These are phyloP conservation scores for Pogonognathellus flavescens DNA, from an alignment of 1,140 invertebrate species.

Conservation along the genomic window DNA sequence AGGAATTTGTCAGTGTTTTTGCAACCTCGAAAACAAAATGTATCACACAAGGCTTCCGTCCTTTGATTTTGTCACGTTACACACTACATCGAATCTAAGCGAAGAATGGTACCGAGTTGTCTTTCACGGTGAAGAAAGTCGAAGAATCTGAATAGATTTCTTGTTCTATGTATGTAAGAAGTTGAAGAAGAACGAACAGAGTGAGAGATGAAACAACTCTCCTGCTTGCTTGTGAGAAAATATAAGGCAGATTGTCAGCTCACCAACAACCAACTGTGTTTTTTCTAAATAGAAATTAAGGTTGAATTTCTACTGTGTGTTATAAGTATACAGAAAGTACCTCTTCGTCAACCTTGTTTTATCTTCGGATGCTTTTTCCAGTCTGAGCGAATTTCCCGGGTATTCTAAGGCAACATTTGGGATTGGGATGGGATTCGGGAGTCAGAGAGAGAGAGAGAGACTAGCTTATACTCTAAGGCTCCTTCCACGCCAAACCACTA, in stretches of 20 bases:
- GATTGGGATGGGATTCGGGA: conserved; percentile 3
- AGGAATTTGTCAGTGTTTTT: too few species aligned
- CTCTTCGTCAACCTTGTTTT: neutral
- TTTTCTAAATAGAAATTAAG: neutral
- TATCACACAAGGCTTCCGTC: too few species aligned
- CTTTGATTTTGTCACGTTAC: too few species aligned
- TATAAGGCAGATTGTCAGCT: neutral
- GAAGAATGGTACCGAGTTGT: too few species aligned
- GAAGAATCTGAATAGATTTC: too few species aligned
- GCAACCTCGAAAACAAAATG: too few species aligned
- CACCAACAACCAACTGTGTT: neutral
- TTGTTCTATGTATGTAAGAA: too few species aligned
- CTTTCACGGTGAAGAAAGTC: too few species aligned
- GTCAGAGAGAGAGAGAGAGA: neutral
- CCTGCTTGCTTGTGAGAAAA: neutral
- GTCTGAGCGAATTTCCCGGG: conserved; percentile 40
- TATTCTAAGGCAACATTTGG: conserved; percentile 38
- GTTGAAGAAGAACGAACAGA: neutral
- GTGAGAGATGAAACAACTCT: neutral
- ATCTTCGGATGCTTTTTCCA: neutral
- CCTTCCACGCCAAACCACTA: neutral
- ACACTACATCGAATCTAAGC: too few species aligned
- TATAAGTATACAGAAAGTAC: too few species aligned
- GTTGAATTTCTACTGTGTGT: neutral
- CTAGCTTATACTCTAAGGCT: neutral